Conservation (phyloP, 2,113 vertebrate species). For the Protobothrops mucrosquamatus region DNA sequence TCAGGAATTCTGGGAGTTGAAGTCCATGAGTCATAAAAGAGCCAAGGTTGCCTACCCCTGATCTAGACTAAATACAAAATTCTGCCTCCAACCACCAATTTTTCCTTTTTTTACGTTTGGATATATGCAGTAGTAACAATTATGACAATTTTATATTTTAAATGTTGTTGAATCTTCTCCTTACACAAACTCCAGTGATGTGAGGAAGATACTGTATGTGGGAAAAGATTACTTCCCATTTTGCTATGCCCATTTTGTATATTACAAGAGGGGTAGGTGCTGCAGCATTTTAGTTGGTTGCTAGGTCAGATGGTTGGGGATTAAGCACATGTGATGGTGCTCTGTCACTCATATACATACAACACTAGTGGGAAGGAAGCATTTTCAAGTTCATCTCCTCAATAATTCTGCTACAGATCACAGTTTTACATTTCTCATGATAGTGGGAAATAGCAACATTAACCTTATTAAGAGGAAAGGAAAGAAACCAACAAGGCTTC, state of each 20-base stretch:
- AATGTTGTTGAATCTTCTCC: not conserved
- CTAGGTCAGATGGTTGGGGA: not conserved
- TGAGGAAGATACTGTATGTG: not conserved
- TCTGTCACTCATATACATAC: not conserved
- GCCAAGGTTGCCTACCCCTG: too few species aligned
- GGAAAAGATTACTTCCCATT: not conserved
- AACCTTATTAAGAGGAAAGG: not conserved
- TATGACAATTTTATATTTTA: not conserved
- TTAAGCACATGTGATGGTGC: not conserved
- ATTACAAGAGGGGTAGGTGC: not conserved
- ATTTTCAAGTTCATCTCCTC: not conserved
- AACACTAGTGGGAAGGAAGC: not conserved
- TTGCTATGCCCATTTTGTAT: not conserved
- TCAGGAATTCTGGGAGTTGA: too few species aligned
- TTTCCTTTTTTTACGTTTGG: not conserved
- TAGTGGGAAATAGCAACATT: not conserved
- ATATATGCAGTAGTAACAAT: not conserved
- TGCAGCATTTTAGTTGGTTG: not conserved
- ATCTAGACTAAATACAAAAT: not conserved
- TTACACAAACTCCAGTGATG: not conserved
- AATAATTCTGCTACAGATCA: not conserved
- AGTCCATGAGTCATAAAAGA: too few species aligned
- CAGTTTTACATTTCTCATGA: not conserved
- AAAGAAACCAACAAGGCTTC: not conserved
- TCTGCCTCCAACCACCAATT: not conserved